A percentile compares a stretch with the other conserved stretches of the same genome.
These are phyloP conservation scores for Drosophila atripex DNA, from an alignment of 2,888 invertebrate genomes.

Conservation along the genomic window DNA sequence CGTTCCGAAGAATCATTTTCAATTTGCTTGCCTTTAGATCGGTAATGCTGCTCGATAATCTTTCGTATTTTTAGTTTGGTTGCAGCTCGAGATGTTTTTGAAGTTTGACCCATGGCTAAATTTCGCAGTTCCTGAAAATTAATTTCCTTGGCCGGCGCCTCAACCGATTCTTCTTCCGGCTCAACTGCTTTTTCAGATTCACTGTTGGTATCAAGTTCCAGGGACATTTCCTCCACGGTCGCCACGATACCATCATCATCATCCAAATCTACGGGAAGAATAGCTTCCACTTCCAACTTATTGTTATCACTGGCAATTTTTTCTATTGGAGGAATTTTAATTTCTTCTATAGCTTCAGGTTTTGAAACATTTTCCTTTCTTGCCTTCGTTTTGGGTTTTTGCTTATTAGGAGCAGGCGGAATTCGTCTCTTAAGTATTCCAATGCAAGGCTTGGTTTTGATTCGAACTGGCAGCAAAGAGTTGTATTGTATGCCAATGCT, in stretches of 20 bases:
- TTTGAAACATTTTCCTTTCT: slow-evolving; percentile 7
- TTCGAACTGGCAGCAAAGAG: slow-evolving; percentile 90
- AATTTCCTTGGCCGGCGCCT: slow-evolving; percentile 72
- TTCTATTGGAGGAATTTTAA: not conserved
- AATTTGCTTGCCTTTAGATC: slow-evolving; percentile 79
- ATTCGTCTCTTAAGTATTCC: slow-evolving; percentile 88
- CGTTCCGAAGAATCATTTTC: slow-evolving; percentile 76
- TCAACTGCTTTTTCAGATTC: slow-evolving; percentile 16
- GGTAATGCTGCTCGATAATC: slow-evolving; percentile 81
- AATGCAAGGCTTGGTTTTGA: slow-evolving; percentile 92
- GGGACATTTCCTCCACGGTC: slow-evolving; percentile 64
- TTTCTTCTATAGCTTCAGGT: slow-evolving; percentile 11
- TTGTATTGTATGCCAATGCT: slow-evolving; percentile 92
- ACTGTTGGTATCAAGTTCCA: slow-evolving; percentile 49
- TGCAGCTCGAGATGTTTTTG: slow-evolving; percentile 72
- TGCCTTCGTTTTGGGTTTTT: slow-evolving; percentile 3
- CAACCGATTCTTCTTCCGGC: slow-evolving; percentile 14
- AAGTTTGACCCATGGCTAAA: slow-evolving; percentile 78
- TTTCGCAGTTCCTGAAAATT: slow-evolving; percentile 81
- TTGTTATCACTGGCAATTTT: slow-evolving; percentile 10
- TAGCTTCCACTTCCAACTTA: slow-evolving; percentile 7
- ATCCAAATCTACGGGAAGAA: slow-evolving; percentile 46
- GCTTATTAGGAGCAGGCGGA: not conserved
- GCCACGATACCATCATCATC: slow-evolving; percentile 73
- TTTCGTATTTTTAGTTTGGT: slow-evolving; percentile 81